Evolutionary conservation across 2,113 vertebrate species (phyloP).

Genomic region (Limnothrissa miodon): DNA sequence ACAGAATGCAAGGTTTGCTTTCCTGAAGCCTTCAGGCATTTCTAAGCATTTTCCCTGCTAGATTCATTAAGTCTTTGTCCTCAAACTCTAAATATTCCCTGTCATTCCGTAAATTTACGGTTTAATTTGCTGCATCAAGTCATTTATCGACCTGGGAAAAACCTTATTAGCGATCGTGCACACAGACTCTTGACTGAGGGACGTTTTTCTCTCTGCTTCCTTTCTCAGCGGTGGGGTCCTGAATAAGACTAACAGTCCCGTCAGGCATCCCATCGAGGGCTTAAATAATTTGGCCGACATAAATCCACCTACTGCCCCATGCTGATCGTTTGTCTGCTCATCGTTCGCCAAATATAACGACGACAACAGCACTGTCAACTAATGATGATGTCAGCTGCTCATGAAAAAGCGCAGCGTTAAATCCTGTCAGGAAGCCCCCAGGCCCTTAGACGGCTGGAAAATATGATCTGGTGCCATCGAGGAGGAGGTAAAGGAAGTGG

Average conservation of each 20-base stretch:
- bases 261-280: slow-evolving; percentile 68
- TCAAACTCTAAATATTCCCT: slow-evolving; percentile 87
- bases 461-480: slow-evolving; percentile 68
- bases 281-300: slow-evolving; percentile 98
- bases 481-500: slow-evolving; percentile 1
- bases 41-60: neutral
- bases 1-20: slow-evolving; percentile 3
- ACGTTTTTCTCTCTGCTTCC: slow-evolving; percentile 75
- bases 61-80: slow-evolving; percentile 58
- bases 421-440: slow-evolving; percentile 36
- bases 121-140: slow-evolving; percentile 88
- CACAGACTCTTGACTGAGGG: slow-evolving; percentile 65
- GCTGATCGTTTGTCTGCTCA: slow-evolving; percentile 94
- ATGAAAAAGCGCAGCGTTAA: slow-evolving; percentile 64
- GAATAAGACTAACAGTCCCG: slow-evolving; percentile 78
- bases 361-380: slow-evolving; percentile 78
- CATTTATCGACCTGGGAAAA: slow-evolving; percentile 85
- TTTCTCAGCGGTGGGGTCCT: slow-evolving; percentile 77
- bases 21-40: neutral
- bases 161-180: slow-evolving; percentile 75
- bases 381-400: slow-evolving; percentile 85
- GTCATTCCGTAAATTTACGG: slow-evolving; percentile 79
- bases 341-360: slow-evolving; percentile 86
- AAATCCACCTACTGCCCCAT: slow-evolving; percentile 85
- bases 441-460: slow-evolving; percentile 49